These are phyloP conservation scores for Andrena chrysosceles DNA, from an alignment of 2,888 invertebrate genomes.

Conservation along the genomic window DNA sequence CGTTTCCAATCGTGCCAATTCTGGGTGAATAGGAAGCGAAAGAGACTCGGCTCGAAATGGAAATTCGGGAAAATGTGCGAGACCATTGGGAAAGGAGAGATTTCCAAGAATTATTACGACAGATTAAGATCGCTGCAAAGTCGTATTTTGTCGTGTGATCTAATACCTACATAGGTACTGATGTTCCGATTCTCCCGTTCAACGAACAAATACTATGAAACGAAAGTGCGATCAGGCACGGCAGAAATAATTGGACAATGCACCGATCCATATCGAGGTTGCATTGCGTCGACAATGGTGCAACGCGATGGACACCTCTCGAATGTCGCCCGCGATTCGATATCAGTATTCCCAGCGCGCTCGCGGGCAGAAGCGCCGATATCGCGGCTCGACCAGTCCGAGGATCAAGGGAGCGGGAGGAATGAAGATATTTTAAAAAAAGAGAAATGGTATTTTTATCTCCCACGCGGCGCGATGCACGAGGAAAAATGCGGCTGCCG, in stretches of 20 bases:
- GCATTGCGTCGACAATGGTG: conserved; percentile 53
- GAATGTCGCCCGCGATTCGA: conserved; percentile 49
- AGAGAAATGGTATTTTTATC: conserved; percentile 52
- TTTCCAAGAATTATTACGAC: too few species aligned
- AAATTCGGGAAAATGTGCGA: too few species aligned
- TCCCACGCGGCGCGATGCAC: conserved; percentile 14
- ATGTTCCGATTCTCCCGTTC: conserved; percentile 3
- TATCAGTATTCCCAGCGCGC: conserved; percentile 57
- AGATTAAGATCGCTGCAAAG: too few species aligned
- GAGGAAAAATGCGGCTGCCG: conserved; percentile 44
- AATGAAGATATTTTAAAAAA: conserved; percentile 33
- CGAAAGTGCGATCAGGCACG: conserved; percentile 37
- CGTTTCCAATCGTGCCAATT: neutral
- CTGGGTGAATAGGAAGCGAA: neutral
- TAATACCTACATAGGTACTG: neutral
- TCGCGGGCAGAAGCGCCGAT: conserved; percentile 30
- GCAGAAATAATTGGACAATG: conserved; percentile 64
- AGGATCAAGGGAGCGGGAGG: neutral
- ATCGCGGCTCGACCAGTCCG: conserved; percentile 3
- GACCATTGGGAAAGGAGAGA: too few species aligned
- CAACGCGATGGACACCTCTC: conserved; percentile 50
- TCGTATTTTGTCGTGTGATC: too few species aligned
- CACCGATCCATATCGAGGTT: conserved; percentile 64
- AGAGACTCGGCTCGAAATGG: neutral
- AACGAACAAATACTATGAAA: conserved; percentile 2